Evolutionary conservation across 2,113 vertebrate genomes (phyloP).

Genomic region (Dermatemys mawii): DNA sequence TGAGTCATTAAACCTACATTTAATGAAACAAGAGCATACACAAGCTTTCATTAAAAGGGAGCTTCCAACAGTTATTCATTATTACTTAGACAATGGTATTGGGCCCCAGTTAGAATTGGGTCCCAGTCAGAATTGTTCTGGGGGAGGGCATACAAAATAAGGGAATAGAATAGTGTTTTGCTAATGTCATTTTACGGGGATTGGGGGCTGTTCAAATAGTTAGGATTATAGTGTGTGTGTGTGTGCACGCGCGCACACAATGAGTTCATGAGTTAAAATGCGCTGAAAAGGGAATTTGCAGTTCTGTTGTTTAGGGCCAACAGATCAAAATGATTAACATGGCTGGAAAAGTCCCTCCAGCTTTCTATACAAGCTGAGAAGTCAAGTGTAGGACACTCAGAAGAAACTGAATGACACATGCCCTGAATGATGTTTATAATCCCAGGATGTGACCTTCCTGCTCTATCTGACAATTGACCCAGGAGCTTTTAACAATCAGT

Average conservation of each 20-base stretch:
- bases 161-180: neutral
- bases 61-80: neutral
- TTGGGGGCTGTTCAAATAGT: neutral
- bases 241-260: too few species aligned
- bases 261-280: neutral
- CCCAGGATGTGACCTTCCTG: neutral
- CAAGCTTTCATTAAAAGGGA: neutral
- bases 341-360: constrained; percentile 5
- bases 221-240: neutral
- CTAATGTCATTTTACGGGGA: neutral
- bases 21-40: neutral
- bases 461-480: neutral
- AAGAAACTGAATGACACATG: constrained; percentile 25
- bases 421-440: neutral
- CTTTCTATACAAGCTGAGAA: constrained; percentile 29
- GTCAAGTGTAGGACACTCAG: neutral
- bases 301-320: neutral
- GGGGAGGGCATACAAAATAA: neutral
- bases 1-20: neutral
- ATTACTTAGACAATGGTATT: neutral
- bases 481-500: neutral
- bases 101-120: neutral
- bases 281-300: neutral
- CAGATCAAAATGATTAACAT: constrained; percentile 47
- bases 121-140: neutral